A percentile compares a stretch with the other conserved stretches of the same genome.
Conservation (phyloP, 2,797 vertebrate species). For the Peromyscus attwateri region DNA sequence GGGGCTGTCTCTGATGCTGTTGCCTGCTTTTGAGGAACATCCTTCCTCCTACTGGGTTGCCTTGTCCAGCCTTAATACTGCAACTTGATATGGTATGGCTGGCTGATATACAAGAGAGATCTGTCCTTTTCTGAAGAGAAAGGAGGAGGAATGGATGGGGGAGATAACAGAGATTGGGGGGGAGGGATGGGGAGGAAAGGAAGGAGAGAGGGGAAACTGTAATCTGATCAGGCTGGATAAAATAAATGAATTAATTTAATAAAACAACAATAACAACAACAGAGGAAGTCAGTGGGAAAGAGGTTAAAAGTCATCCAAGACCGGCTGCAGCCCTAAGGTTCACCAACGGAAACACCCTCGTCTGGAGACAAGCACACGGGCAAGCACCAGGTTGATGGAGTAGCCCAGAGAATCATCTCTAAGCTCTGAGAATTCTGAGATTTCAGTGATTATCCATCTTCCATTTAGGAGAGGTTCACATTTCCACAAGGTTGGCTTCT, state of each 20-base stretch:
- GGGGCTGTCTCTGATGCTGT: not conserved
- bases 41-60: not conserved
- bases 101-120: not conserved
- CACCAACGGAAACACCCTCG: not conserved
- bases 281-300: conserved; percentile 11
- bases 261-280: not conserved
- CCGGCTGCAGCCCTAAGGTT: not conserved
- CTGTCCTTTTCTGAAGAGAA: not conserved
- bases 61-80: not conserved
- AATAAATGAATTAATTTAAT: not conserved
- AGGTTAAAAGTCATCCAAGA: not conserved
- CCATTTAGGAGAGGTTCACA: not conserved
- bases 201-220: not conserved
- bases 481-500: not conserved
- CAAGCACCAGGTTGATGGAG: not conserved
- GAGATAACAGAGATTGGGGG: not conserved
- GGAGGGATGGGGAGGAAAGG: not conserved
- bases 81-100: not conserved
- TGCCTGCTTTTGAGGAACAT: not conserved
- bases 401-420: not conserved
- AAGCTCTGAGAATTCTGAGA: not conserved
- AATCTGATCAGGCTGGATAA: not conserved
- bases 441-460: not conserved
- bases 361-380: not conserved
- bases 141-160: not conserved